phyloP scores from a whole-genome alignment of 2,888 invertebrate genomes.

The Trichogramma evanescens region DNA sequence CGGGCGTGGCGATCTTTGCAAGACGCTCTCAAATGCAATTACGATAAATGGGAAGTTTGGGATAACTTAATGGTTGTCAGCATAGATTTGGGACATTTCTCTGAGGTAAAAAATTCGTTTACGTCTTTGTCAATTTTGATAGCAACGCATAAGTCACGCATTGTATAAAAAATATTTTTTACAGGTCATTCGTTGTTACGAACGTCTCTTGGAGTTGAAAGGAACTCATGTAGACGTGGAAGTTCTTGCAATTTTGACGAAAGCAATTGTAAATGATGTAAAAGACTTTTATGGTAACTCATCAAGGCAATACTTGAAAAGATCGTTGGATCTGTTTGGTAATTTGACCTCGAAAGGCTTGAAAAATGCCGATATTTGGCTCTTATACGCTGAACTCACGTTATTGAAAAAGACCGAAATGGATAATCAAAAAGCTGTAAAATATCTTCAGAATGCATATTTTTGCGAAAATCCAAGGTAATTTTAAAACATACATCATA shows the following conservation, averaged over 20 bases:
- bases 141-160: not conserved
- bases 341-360: conserved; percentile 63
- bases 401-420: conserved; percentile 43
- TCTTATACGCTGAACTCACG: conserved; percentile 69
- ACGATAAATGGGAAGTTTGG: conserved; percentile 92
- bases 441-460: conserved; percentile 72
- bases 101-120: conserved; percentile 53
- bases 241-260: conserved; percentile 66
- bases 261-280: conserved; percentile 60
- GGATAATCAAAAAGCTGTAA: conserved; percentile 50
- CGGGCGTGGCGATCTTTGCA: conserved; percentile 78
- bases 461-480: conserved; percentile 47
- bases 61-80: conserved; percentile 88
- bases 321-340: conserved; percentile 64
- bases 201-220: conserved; percentile 79
- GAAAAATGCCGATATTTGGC: conserved; percentile 72
- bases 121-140: too few species aligned
- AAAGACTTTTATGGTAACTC: conserved; percentile 53
- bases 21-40: conserved; percentile 87
- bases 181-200: conserved; percentile 69
- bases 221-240: conserved; percentile 71
- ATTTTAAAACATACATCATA: not conserved
- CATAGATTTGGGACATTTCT: conserved; percentile 77
- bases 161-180: conserved; percentile 10
- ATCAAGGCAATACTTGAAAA: conserved; percentile 43